Conservation (phyloP, 1,140 invertebrate species). For the Danaus plexippus region DNA sequence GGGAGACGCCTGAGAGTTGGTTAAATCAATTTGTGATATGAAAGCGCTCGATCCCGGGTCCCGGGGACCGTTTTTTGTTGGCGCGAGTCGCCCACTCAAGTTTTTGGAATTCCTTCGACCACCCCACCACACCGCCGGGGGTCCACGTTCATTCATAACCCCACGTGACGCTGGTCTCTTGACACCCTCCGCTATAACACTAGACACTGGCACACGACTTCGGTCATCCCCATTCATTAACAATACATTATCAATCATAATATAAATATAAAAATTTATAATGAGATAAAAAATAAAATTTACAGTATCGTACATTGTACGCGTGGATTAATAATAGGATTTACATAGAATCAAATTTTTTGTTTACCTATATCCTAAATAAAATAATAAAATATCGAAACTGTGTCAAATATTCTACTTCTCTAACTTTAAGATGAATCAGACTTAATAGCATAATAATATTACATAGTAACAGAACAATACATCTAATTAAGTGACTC, state of each 20-base stretch:
- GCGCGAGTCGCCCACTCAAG: conserved; percentile 53
- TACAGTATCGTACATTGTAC: too few relatives aligned
- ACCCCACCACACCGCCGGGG: conserved; percentile 31
- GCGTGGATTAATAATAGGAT: background rate
- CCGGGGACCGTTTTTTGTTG: conserved; percentile 42
- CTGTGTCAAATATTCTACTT: too few relatives aligned
- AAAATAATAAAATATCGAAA: too few relatives aligned
- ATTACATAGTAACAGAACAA: too few relatives aligned
- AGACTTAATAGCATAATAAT: too few relatives aligned
- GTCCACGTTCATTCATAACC: conserved; percentile 60
- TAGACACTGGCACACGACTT: conserved; percentile 6
- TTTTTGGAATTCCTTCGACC: conserved; percentile 59
- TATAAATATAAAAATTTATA: too few relatives aligned
- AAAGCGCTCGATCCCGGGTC: conserved; percentile 9
- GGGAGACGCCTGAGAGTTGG: conserved; percentile 5
- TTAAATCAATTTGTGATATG: conserved; percentile 26
- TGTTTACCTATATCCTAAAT: too few relatives aligned
- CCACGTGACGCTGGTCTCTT: conserved; percentile 18
- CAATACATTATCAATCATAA: conserved; percentile 2
- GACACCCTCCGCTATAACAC: conserved; percentile 10
- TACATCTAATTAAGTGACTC: too few relatives aligned
- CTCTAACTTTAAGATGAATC: too few relatives aligned
- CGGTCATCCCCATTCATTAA: conserved; percentile 12
- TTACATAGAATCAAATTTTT: background rate
- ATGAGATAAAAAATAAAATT: background rate